Percentiles rank a stretch among this genome's conserved stretches.
These are phyloP conservation scores for Phrynocephalus guinanensis DNA, from an alignment of 2,797 vertebrate species.

Conservation along the genomic window DNA sequence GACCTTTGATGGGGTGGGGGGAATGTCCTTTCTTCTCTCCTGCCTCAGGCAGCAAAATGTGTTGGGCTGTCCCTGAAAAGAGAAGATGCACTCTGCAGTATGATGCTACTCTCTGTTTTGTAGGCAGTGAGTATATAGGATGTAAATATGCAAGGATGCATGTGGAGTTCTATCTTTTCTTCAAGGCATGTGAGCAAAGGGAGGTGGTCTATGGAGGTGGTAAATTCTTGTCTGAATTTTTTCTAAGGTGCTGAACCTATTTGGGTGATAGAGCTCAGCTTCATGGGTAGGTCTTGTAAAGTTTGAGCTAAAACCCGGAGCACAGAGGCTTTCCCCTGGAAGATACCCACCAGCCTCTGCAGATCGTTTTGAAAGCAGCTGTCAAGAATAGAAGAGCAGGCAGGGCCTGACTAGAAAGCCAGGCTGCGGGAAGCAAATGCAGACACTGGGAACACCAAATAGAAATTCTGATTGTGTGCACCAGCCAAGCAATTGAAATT, in stretches of 20 bases:
- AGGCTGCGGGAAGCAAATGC: no score
- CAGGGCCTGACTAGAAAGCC: no score
- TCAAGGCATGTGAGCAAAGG: no score
- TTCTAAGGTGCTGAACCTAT: no score
- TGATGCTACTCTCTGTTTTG: not conserved
- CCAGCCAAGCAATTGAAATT: not conserved
- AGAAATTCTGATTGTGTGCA: not conserved
- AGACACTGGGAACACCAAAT: not conserved
- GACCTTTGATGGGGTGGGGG: not conserved
- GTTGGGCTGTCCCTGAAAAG: not conserved
- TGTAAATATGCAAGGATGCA: not conserved
- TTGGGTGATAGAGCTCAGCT: no score
- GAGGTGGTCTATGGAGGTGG: not conserved
- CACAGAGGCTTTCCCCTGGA: no score
- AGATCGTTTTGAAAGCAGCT: not conserved
- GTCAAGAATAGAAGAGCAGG: not conserved
- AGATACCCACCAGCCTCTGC: no score
- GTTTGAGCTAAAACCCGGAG: no score
- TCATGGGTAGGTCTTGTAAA: no score
- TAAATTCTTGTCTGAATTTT: no score
- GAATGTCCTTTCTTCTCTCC: not conserved
- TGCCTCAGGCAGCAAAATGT: not conserved
- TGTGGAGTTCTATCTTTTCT: no score
- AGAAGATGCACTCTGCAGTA: no score
- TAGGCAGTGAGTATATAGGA: not conserved